Evolutionary conservation across 2,113 vertebrate species (phyloP), one percentile per base, ranked within the genome.

Genomic region (Seriola aureovittata): DNA sequence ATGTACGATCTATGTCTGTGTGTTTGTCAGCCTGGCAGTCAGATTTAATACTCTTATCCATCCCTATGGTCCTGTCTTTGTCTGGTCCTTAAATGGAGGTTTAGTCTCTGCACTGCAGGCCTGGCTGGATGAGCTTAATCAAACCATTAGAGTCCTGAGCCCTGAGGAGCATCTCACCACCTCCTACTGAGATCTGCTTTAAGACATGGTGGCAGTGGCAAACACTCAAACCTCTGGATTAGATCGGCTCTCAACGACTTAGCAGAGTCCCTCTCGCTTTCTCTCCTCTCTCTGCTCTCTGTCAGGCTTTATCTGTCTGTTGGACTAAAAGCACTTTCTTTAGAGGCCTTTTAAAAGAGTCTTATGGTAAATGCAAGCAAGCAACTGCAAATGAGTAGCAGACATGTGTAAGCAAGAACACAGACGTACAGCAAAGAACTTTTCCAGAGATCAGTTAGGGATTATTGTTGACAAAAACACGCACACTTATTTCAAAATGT

Each of bases 61-160:
- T 93, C 93, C 92, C 93, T 25, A 66, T 48, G 85, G 91, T 72
- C 84, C 81, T 13, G 92, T 75, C 87, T 94, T 95, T 96, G 94
- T 95, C 94, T 96, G 91, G 94, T 94, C 96, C 95, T 96, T 95
- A 96, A 96, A 96, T 96, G 96, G 96, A 96, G 96, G 94, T 96
- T 96, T 95, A 93, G 92, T 91, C 88, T 87, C 82, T 77, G 88
- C 94, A 92, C 81, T 88, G 78, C 93, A 87, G 92, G 90, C 85
- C 93, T 92, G 85, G 84, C 91, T 95, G 89, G 90, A 93, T 93
- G 94, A 94, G 93, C 95, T 92, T 87, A 89, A 93, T 92, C 92
- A 90, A 95, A 90, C 89, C 96, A 95, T 95, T 95, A 95, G 85
- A 90, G 93, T 84, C 85, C 92, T 89, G 85, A 88, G 91, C 94